These are phyloP conservation scores for Microplitis manilae DNA, from an alignment of 2,888 invertebrate species.

Conservation along the genomic window DNA sequence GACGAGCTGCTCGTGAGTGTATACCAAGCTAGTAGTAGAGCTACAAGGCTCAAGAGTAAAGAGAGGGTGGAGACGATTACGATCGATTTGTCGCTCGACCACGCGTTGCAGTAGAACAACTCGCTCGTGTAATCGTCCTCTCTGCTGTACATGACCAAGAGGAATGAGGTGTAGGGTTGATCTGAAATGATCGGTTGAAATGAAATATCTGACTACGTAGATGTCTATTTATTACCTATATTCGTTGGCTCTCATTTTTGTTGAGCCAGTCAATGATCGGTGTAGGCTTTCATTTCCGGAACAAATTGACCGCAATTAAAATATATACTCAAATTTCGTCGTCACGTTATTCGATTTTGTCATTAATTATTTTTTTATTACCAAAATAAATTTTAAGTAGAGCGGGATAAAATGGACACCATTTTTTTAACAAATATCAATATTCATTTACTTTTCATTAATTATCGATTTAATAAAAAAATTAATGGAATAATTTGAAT, in stretches of 20 bases:
- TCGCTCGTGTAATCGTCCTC: constrained; percentile 29
- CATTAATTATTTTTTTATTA: neutral
- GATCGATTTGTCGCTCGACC: constrained; percentile 59
- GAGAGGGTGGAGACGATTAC: constrained; percentile 51
- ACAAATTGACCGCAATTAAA: neutral
- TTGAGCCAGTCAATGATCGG: neutral
- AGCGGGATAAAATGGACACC: too few relatives aligned
- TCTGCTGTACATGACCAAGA: constrained; percentile 3
- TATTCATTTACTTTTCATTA: too few relatives aligned
- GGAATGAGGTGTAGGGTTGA: constrained; percentile 5
- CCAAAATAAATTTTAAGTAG: too few relatives aligned
- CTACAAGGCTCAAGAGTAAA: neutral
- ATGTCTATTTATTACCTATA: constrained; percentile 1
- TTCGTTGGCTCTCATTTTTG: neutral
- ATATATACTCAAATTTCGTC: neutral
- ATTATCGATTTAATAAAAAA: too few relatives aligned
- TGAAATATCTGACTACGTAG: neutral
- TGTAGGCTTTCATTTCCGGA: neutral
- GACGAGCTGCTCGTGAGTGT: neutral
- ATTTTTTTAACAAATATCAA: too few relatives aligned
- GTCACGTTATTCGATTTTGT: neutral
- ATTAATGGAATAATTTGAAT: too few relatives aligned
- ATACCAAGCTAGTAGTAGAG: neutral
- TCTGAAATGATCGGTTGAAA: neutral
- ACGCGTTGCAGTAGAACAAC: constrained; percentile 36